A percentile compares a stretch with the other conserved stretches of the same genome.
These are phyloP conservation scores for Caenorhabditis zanzibari DNA, from an alignment of 2,888 invertebrate species.

Conservation along the genomic window DNA sequence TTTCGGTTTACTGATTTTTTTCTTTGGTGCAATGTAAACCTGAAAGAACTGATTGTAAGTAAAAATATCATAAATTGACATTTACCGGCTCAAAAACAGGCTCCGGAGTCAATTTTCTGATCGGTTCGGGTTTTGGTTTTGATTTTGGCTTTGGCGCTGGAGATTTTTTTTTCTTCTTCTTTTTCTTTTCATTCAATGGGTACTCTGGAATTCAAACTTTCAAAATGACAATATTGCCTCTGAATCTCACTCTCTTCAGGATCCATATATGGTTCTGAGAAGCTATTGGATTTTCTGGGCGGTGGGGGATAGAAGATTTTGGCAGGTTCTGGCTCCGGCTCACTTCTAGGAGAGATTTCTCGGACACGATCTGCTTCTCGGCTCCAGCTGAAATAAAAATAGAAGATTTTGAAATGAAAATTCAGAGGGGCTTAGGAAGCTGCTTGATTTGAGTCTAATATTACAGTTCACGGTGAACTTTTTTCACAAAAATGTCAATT, in stretches of 20 bases:
- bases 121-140: no score
- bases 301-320: slow-evolving; percentile 33
- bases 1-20: background rate
- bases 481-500: no score
- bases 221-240: background rate
- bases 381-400: slow-evolving; percentile 50
- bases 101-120: no score
- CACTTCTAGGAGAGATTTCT: slow-evolving; percentile 58
- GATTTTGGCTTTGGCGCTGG: background rate
- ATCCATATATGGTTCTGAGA: slow-evolving; percentile 16
- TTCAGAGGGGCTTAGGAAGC: no score
- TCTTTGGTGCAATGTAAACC: slow-evolving; percentile 20
- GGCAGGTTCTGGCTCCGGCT: slow-evolving; percentile 35
- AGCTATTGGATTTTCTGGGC: slow-evolving; percentile 6
- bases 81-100: slow-evolving; percentile 9
- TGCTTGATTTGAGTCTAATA: no score
- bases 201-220: slow-evolving; percentile 26
- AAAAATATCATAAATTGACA: no score
- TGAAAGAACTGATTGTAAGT: background rate
- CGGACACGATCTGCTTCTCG: slow-evolving; percentile 58
- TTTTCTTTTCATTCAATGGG: slow-evolving; percentile 14
- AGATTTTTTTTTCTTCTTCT: slow-evolving; percentile 36
- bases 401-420: background rate
- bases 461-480: no score
- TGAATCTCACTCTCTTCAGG: slow-evolving; percentile 41